A percentile compares a stretch with the other conserved stretches of the same genome.
Conservation (phyloP, 1,140 invertebrate genomes). For the Euura saliciscinereae region DNA sequence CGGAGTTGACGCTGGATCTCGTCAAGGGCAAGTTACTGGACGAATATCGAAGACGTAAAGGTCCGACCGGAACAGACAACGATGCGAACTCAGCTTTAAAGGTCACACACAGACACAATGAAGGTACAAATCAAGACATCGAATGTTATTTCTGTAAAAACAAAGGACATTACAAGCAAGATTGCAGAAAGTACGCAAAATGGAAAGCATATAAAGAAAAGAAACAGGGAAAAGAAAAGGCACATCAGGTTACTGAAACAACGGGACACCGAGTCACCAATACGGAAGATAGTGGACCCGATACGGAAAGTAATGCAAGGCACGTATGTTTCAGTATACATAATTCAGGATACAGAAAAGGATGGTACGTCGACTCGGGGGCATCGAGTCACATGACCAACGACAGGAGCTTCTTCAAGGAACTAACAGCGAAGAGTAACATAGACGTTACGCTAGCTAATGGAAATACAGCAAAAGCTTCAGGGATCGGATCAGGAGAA, state of each 20-base stretch:
- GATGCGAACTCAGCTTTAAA: not conserved
- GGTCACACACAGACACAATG: not conserved
- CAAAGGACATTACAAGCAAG: slow-evolving; percentile 20
- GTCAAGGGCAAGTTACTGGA: slow-evolving; percentile 6
- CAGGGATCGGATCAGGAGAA: not conserved
- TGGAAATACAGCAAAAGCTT: not conserved
- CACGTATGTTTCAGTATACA: slow-evolving; percentile 8
- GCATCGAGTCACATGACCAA: slow-evolving; percentile 21
- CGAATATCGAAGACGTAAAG: not conserved
- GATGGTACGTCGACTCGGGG: slow-evolving; percentile 22
- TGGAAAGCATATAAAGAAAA: not conserved
- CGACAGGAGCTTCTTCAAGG: slow-evolving; percentile 8
- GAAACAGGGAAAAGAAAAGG: not conserved
- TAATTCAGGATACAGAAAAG: not conserved
- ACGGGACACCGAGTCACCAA: not conserved
- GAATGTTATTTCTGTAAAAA: slow-evolving; percentile 23
- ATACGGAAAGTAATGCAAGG: not conserved
- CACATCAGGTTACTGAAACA: not conserved
- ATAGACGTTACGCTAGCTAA: not conserved
- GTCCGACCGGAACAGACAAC: not conserved
- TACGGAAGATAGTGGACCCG: not conserved
- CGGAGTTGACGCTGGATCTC: not conserved
- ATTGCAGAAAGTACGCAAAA: slow-evolving; percentile 14
- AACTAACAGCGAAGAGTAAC: not conserved
- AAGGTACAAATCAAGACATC: not conserved